These are phyloP conservation scores for Vulpes ferrilata DNA, from an alignment of 2,113 vertebrate genomes.

Conservation along the genomic window DNA sequence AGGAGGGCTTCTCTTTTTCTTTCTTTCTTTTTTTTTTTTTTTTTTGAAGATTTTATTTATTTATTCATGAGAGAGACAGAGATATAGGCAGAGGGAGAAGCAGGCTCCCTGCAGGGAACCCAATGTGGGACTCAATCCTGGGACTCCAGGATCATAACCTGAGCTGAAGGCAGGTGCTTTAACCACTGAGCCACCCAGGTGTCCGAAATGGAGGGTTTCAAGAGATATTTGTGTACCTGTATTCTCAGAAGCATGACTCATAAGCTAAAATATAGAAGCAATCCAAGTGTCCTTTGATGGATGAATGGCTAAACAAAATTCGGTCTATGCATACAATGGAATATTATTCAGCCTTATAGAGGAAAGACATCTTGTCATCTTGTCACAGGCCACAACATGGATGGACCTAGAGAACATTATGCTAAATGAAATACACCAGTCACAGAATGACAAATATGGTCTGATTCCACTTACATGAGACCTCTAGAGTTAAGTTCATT, in stretches of 20 bases:
- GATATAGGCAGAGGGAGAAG: no score
- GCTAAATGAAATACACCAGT: not conserved
- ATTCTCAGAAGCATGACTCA: not conserved
- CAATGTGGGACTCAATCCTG: no score
- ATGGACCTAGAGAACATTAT: not conserved
- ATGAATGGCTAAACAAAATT: not conserved
- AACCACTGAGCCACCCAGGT: no score
- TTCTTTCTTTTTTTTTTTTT: no score
- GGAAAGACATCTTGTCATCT: not conserved
- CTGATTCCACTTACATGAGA: rapidly evolving
- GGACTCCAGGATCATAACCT: no score
- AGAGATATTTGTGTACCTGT: not conserved
- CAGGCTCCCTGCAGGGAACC: no score
- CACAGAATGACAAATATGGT: not conserved
- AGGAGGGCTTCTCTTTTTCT: no score
- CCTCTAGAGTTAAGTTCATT: not conserved
- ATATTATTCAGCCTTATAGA: not conserved
- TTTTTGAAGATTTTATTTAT: no score
- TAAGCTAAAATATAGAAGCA: not conserved
- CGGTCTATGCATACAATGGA: rapidly evolving
- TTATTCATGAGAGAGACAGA: no score
- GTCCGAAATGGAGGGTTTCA: no score
- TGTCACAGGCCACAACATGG: rapidly evolving
- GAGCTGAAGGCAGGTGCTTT: no score
- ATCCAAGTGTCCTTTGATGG: not conserved